These are phyloP conservation scores for Festucalex cinctus DNA, from an alignment of 2,113 vertebrate genomes.

Conservation along the genomic window DNA sequence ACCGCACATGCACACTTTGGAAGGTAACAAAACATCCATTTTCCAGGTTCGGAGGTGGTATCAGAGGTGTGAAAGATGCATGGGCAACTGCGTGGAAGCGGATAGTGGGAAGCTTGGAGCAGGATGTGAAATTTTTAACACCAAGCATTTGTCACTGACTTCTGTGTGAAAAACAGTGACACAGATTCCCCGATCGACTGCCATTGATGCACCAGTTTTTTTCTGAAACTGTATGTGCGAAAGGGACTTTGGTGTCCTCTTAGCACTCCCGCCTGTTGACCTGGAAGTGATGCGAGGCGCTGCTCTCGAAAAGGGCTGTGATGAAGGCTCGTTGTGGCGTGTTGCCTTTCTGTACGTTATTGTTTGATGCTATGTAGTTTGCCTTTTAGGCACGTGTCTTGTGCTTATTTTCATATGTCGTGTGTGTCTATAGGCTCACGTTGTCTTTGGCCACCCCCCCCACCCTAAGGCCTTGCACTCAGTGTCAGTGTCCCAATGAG, in stretches of 20 bases:
- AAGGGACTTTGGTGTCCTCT: neutral
- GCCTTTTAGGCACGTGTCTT: slow-evolving; percentile 34
- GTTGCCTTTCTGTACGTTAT: slow-evolving; percentile 33
- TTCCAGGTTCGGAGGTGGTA: too few species aligned
- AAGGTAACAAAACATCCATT: too few species aligned
- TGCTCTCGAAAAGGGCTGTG: slow-evolving; percentile 31
- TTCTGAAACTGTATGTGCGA: neutral
- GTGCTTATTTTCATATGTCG: neutral
- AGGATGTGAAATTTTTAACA: neutral
- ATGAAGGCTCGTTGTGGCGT: slow-evolving; percentile 7
- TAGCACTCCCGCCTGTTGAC: slow-evolving; percentile 58
- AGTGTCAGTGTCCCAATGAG: slow-evolving; percentile 54
- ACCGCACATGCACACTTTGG: too few species aligned
- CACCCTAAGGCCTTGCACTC: slow-evolving; percentile 57
- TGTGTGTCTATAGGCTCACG: slow-evolving; percentile 42
- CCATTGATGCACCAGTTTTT: neutral
- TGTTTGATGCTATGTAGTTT: slow-evolving; percentile 41
- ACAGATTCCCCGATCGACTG: neutral
- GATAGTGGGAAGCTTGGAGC: neutral
- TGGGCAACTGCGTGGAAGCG: neutral
- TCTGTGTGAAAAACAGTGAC: neutral
- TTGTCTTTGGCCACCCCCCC: slow-evolving; percentile 46
- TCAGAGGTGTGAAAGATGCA: too few species aligned
- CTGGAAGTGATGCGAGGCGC: slow-evolving; percentile 61
- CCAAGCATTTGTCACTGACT: neutral